Evolutionary conservation across 35 echinoderm and acorn worm species (phyloP).

Genomic region (Stichopus chloronotus): DNA sequence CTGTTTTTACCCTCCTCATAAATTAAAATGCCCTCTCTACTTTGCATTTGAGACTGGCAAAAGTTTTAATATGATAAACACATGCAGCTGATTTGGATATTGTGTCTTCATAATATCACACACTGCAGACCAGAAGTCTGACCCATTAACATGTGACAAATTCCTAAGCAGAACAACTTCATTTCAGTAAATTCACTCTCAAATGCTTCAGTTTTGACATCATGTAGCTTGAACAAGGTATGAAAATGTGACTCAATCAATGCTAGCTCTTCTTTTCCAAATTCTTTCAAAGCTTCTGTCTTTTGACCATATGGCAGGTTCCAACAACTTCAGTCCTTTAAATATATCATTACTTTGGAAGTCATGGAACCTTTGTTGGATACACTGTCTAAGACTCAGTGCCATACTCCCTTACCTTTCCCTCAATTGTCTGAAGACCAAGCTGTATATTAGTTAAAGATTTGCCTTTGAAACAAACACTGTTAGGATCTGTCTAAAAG

Average conservation of each 20-base stretch:
- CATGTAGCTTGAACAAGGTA: conserved; percentile 15
- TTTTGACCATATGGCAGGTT: not conserved
- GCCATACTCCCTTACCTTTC: conserved; percentile 15
- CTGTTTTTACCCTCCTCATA: too few relatives aligned
- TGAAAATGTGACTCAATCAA: conserved; percentile 20
- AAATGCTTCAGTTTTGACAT: not conserved
- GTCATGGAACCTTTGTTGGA: conserved; percentile 11
- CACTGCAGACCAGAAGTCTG: too few relatives aligned
- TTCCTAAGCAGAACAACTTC: too few relatives aligned
- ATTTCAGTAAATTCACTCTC: too few relatives aligned
- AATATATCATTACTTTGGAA: not conserved
- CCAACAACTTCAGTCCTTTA: conserved; percentile 4
- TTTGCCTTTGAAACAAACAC: conserved; percentile 28
- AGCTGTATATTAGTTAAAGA: not conserved
- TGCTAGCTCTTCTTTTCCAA: conserved; percentile 33
- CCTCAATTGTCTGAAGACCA: conserved; percentile 16
- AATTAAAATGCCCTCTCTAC: too few relatives aligned
- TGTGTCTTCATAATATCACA: too few relatives aligned
- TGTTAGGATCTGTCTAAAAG: conserved; percentile 12
- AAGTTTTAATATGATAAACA: too few relatives aligned
- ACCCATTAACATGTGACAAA: too few relatives aligned
- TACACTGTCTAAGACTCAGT: conserved; percentile 1
- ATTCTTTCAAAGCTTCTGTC: conserved; percentile 4
- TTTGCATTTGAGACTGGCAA: conserved; percentile 64
- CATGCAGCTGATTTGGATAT: conserved; percentile 56